Conservation (phyloP, 1,140 invertebrate species). For the Belonocnema kinseyi region DNA sequence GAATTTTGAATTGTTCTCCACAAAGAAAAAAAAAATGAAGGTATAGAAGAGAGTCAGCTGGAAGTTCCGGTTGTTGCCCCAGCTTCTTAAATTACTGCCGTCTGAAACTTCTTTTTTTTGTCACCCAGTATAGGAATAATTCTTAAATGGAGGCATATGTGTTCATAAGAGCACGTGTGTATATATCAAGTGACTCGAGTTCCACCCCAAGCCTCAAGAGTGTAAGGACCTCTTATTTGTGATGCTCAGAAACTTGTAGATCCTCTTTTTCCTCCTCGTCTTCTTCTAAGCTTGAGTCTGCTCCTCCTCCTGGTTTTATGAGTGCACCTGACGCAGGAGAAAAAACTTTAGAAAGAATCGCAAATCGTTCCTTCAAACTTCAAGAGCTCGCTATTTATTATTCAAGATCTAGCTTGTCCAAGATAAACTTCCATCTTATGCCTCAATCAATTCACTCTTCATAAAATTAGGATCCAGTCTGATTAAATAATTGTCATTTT, state of each 20-base stretch:
- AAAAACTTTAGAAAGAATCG: not conserved
- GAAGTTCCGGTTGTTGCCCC: too few species aligned
- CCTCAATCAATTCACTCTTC: not conserved
- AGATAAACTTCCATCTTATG: not conserved
- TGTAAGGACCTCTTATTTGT: constrained; percentile 20
- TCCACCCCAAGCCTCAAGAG: not conserved
- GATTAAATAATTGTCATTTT: constrained; percentile 19
- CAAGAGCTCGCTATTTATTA: not conserved
- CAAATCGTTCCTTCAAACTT: constrained; percentile 7
- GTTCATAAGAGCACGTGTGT: constrained; percentile 2
- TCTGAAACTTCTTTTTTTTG: not conserved
- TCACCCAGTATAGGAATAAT: not conserved
- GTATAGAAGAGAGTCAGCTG: too few species aligned
- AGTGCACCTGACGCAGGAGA: not conserved
- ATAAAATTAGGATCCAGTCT: constrained; percentile 1
- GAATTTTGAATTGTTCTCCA: too few species aligned
- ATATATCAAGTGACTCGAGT: not conserved
- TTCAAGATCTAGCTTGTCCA: not conserved
- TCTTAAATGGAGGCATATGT: not conserved
- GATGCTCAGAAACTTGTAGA: constrained; percentile 16
- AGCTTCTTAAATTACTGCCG: too few species aligned
- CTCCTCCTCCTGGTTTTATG: not conserved
- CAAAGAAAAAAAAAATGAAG: too few species aligned
- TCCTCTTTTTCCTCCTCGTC: not conserved
- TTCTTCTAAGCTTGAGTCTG: not conserved